Base-by-base conservation (phyloP, 2,797 vertebrate genomes). In the Lepus townsendii region DNA sequence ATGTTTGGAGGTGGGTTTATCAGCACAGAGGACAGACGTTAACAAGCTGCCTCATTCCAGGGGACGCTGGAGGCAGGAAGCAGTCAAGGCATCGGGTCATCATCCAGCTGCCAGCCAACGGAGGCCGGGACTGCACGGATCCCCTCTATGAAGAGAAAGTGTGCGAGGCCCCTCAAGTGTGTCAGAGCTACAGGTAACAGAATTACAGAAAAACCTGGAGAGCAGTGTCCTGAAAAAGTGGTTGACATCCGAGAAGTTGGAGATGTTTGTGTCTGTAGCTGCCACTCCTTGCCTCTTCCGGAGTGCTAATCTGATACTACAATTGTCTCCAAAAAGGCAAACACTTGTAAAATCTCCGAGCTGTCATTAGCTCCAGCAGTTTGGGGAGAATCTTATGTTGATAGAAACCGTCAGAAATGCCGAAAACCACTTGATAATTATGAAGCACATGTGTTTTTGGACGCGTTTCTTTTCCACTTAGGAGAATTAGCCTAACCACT, bases 71-170 rank as follows among this genome's bases (percentile, higher is more conserved):
- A 50, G 78, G 94, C 88, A 98, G 88, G 94, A 99, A 99, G 97
- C 99, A 99, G 96, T 98, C 98, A 1, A 98, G 99, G 69, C 99
- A 99, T 92, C 98, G 99, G 14, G 98, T 99, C 71, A 98, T 99
- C 97, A 98, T 99, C 96, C 99, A 99, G 97, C 98, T 97, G 68
- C 99, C 99, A 0, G 98, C 99, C 96, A 99, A 99, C 0, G 99
- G 99, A 26, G 99, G 99, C 78, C 99, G 98, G 83, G 99, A 99
- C 35, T 99, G 99, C 97, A 98, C 99, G 0, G 99, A 99, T 30
- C 97, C 98, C 5, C 98, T 99, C 85, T 99, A 99, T 87, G 99
- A 99, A 96, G 99, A 99, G 96, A 99, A 97, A 95, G 99, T 99
- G 60, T 99, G 99, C 5, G 99, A 99, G 85, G 82, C 97, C 47